A percentile compares a stretch with the other conserved stretches of the same genome.
These are phyloP conservation scores for Dinocampus coccinellae DNA, from an alignment of 2,888 invertebrate species.

Conservation along the genomic window DNA sequence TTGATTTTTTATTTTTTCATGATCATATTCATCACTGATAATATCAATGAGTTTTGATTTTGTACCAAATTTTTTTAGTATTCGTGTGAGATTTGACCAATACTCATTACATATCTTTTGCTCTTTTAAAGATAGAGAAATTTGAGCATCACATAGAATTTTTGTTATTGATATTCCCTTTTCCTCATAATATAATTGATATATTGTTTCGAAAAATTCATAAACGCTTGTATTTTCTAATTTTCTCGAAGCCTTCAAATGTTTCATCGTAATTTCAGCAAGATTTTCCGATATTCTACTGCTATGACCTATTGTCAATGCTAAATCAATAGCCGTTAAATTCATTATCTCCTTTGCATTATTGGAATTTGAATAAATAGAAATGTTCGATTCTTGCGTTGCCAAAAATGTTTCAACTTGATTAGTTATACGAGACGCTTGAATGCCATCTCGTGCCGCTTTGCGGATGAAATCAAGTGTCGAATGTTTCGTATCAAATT, in stretches of 20 bases:
- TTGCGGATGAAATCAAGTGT: slow-evolving; percentile 59
- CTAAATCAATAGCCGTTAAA: slow-evolving; percentile 61
- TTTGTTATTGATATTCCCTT: slow-evolving; percentile 46
- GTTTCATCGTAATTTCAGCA: slow-evolving; percentile 60
- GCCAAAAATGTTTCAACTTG: slow-evolving; percentile 64
- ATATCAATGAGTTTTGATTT: slow-evolving; percentile 24
- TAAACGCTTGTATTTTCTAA: slow-evolving; percentile 49
- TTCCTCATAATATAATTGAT: slow-evolving; percentile 53
- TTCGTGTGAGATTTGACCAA: slow-evolving; percentile 53
- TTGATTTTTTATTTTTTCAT: slow-evolving; percentile 30
- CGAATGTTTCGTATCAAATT: slow-evolving; percentile 52
- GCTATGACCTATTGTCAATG: slow-evolving; percentile 56
- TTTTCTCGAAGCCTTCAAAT: slow-evolving; percentile 53
- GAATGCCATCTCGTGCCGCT: slow-evolving; percentile 59
- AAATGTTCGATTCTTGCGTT: slow-evolving; percentile 56
- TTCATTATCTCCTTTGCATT: slow-evolving; percentile 55
- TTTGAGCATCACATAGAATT: slow-evolving; percentile 54
- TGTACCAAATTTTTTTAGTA: slow-evolving; percentile 42
- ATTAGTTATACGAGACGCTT: slow-evolving; percentile 58
- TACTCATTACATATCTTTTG: slow-evolving; percentile 54
- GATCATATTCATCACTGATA: slow-evolving; percentile 17
- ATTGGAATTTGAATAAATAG: slow-evolving; percentile 44
- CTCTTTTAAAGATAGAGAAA: slow-evolving; percentile 53
- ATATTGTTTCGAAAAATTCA: slow-evolving; percentile 53
- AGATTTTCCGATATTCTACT: slow-evolving; percentile 55